These are phyloP conservation scores for Charina bottae DNA, from an alignment of 2,113 vertebrate species.

Conservation along the genomic window DNA sequence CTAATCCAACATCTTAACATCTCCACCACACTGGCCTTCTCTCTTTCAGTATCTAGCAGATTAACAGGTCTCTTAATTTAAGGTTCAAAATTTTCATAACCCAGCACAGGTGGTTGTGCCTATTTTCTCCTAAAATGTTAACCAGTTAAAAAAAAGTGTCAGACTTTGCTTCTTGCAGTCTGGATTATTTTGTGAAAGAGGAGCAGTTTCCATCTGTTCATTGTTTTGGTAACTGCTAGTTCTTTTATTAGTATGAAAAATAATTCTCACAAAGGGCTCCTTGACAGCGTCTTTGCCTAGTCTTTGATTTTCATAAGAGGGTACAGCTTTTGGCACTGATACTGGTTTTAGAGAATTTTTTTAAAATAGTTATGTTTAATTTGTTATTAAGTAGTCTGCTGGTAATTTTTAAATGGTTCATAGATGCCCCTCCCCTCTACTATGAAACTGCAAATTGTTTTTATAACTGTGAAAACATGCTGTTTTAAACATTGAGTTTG, in stretches of 20 bases:
- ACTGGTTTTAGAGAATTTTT: neutral
- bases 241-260: neutral
- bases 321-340: neutral
- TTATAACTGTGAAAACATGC: neutral
- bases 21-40: neutral
- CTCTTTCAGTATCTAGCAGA: neutral
- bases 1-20: neutral
- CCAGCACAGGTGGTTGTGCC: neutral
- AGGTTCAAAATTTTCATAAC: neutral
- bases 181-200: neutral
- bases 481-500: neutral
- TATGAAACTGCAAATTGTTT: too few relatives aligned
- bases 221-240: neutral
- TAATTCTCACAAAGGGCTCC: neutral
- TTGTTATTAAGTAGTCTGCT: neutral
- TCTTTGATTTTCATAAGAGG: neutral
- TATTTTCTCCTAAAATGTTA: neutral
- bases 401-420: neutral
- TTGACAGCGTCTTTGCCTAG: neutral
- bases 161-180: neutral
- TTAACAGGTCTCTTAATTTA: neutral
- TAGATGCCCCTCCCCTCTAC: too few relatives aligned
- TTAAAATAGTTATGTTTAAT: neutral
- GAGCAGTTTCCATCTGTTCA: neutral
- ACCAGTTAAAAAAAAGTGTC: neutral